Base-by-base conservation (phyloP, 2,888 invertebrate species). In the Leptinotarsa peninsularis region DNA sequence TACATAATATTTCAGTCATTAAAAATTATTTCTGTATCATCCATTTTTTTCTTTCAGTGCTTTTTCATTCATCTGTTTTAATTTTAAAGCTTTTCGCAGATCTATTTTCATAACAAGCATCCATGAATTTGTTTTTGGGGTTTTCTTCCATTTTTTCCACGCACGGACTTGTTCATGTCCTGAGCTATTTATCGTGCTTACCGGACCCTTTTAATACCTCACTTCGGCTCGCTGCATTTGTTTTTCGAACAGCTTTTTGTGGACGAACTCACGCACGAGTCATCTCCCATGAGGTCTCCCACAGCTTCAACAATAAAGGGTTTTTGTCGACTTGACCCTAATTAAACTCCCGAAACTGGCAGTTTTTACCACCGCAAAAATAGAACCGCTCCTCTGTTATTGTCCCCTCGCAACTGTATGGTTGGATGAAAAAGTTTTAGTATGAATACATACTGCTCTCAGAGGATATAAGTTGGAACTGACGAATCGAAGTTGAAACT, bases 161-260 rank as follows among this genome's bases (percentile, higher is more conserved):
- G n/a, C n/a, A 15, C n/a, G n/a, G n/a, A 17, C 5, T 4, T 7
- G 4, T 52, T 52, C 17, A 58, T 58, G 4, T 21, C 4, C 58
- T 23, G 58, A 58, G 21, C 58, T 21, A 54, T 54, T 18, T n/a
- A 18, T 23, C 23, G 15, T 15, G 78, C 72, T 67, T 76, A 75
- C 79, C 79, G 80, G 79, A 78, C 79, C 80, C 78, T 67, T 74
- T 78, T 81, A 76, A 69, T 72, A 49, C 52, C 70, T 56, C 43
- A 66, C 50, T 66, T 23, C 58, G n/a, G 63, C 21, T 17, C 4
- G n/a, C n/a, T 33, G 43, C 63, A n/a, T 63, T 63, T 63, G n/a
- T 63, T 33, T 43, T 7, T 43, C 63, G 5, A 17, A 27, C 63
- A 63, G 63, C 63, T 63, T 63, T 63, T 63, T 63, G 63, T 33